A percentile compares a stretch with the other conserved stretches of the same genome.
phyloP scores from a whole-genome alignment of 2,113 vertebrate genomes.

The Leuciscus idus region DNA sequence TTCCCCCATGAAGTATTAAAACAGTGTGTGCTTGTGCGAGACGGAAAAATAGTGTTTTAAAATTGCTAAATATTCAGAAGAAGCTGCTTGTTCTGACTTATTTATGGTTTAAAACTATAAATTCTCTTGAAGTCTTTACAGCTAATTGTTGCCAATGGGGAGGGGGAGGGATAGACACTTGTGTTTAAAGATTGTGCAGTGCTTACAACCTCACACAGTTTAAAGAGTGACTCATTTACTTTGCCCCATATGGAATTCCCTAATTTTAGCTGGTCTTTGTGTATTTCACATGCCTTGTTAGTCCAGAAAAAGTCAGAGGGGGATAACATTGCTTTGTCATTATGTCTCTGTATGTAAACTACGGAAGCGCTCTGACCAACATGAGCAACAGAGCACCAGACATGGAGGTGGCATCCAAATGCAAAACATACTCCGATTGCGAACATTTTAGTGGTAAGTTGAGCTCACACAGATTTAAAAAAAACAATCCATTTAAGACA shows the following conservation, averaged over 20 bases:
- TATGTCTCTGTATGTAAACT: slow-evolving; percentile 24
- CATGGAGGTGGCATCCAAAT: slow-evolving; percentile 16
- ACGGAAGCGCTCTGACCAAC: not conserved
- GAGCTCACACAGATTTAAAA: not conserved
- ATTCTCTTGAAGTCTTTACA: not conserved
- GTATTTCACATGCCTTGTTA: not conserved
- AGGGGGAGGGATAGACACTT: too few relatives aligned
- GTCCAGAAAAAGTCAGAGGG: not conserved
- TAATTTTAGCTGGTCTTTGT: not conserved
- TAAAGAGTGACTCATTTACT: slow-evolving; percentile 11
- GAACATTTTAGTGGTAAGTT: not conserved
- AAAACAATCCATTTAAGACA: not conserved
- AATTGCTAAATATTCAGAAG: slow-evolving; percentile 7
- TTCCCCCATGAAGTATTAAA: slow-evolving; percentile 36
- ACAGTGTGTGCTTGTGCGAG: not conserved
- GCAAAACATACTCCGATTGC: not conserved
- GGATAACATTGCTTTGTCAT: slow-evolving; percentile 17
- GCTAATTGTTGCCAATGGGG: not conserved
- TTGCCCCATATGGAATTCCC: not conserved
- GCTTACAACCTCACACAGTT: not conserved
- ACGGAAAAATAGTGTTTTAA: slow-evolving; percentile 24
- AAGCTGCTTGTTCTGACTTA: slow-evolving; percentile 20
- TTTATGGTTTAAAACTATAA: not conserved
- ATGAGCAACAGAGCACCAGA: slow-evolving; percentile 7
- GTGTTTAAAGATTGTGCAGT: not conserved